Percentiles rank a stretch among this genome's conserved stretches.
phyloP scores from a whole-genome alignment of 1,140 invertebrate species.

The Cryptotermes secundus region DNA sequence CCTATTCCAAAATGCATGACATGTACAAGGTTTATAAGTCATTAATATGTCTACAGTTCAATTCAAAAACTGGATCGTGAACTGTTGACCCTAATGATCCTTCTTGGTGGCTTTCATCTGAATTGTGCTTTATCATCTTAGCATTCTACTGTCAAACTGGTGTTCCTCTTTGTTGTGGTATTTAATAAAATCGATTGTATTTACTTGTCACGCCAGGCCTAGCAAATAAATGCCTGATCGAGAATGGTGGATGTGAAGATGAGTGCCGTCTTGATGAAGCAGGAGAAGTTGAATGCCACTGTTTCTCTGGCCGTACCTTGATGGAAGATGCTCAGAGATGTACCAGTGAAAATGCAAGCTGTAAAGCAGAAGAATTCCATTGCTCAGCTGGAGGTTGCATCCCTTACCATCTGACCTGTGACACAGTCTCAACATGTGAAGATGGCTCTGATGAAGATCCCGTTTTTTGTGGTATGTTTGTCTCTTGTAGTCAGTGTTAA shows the following conservation, averaged over 20 bases:
- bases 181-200: not conserved
- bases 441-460: slow-evolving; percentile 73
- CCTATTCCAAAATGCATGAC: too few relatives aligned
- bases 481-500: not conserved
- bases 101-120: too few relatives aligned
- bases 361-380: slow-evolving; percentile 50
- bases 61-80: too few relatives aligned
- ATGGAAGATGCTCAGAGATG: slow-evolving; percentile 59
- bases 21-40: too few relatives aligned
- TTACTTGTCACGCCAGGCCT: slow-evolving; percentile 45
- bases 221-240: slow-evolving; percentile 64
- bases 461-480: slow-evolving; percentile 38
- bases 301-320: slow-evolving; percentile 54
- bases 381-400: slow-evolving; percentile 70
- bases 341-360: slow-evolving; percentile 44
- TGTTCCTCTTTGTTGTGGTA: too few relatives aligned
- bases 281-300: slow-evolving; percentile 63
- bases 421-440: slow-evolving; percentile 69
- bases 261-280: slow-evolving; percentile 59
- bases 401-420: slow-evolving; percentile 73
- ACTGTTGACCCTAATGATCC: too few relatives aligned
- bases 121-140: too few relatives aligned
- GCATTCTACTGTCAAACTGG: too few relatives aligned
- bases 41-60: too few relatives aligned
- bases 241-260: slow-evolving; percentile 77